These are phyloP conservation scores for Psettodes erumei DNA, from an alignment of 2,113 vertebrate genomes.

Conservation along the genomic window DNA sequence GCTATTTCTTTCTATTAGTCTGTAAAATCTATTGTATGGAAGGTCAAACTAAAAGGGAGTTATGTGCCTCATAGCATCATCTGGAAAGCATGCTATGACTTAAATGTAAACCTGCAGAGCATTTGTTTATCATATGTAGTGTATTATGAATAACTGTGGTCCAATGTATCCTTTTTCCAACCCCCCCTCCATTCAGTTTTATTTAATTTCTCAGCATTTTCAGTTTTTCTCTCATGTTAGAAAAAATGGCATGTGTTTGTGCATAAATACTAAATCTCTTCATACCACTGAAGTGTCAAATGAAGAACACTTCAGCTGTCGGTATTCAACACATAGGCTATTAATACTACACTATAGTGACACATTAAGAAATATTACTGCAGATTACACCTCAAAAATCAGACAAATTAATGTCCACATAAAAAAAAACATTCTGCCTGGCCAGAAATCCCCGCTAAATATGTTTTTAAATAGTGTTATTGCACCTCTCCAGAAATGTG, in stretches of 20 bases:
- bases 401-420: conserved; percentile 73
- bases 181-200: no score
- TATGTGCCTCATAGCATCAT: not conserved
- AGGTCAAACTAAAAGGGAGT: conserved; percentile 24
- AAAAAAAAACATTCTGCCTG: conserved; percentile 65
- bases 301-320: no score
- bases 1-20: not conserved
- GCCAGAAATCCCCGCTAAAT: conserved; percentile 67
- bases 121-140: not conserved
- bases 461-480: conserved; percentile 77
- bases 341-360: conserved; percentile 65
- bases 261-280: conserved; percentile 15
- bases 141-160: not conserved
- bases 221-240: no score
- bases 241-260: no score
- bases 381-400: conserved; percentile 65
- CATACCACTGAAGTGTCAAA: no score
- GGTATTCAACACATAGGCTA: conserved; percentile 36
- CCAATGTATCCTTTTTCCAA: not conserved
- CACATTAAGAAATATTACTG: conserved; percentile 58
- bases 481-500: conserved; percentile 44
- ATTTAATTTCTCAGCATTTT: no score
- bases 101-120: not conserved
- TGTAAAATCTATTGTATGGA: not conserved
- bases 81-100: not conserved